These are phyloP conservation scores for Pachycephus smyrnensis DNA, from an alignment of 2,888 invertebrate genomes.

Conservation along the genomic window DNA sequence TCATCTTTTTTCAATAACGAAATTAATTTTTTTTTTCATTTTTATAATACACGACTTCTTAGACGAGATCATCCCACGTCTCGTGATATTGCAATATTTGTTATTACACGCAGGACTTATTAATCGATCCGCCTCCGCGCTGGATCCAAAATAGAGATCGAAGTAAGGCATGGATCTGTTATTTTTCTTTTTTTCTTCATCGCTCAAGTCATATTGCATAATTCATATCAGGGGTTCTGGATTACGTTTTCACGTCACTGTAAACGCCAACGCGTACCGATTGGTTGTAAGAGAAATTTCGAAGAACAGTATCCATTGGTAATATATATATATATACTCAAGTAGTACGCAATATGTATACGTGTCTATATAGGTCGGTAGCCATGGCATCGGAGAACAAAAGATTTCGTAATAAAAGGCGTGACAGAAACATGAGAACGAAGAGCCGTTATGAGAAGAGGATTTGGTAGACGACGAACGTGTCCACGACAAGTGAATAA, in stretches of 20 bases:
- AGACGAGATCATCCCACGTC: neutral
- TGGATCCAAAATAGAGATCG: too few relatives aligned
- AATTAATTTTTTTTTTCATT: too few relatives aligned
- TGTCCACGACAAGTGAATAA: neutral
- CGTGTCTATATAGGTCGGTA: neutral
- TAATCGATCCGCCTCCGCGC: too few relatives aligned
- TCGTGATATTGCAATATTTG: neutral
- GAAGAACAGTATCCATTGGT: neutral
- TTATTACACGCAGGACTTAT: neutral
- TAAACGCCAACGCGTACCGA: neutral
- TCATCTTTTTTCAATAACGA: neutral
- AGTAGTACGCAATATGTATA: too few relatives aligned
- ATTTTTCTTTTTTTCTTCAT: too few relatives aligned
- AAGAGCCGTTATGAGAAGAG: neutral
- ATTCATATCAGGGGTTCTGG: too few relatives aligned
- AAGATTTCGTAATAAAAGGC: neutral
- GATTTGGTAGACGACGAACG: neutral
- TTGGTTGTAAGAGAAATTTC: neutral
- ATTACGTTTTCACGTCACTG: neutral
- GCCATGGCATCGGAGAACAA: neutral
- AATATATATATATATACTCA: neutral
- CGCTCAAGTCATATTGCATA: too few relatives aligned
- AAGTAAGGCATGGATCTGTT: too few relatives aligned
- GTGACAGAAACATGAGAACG: neutral
- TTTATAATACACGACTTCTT: too few relatives aligned